Conservation (phyloP, 1,140 invertebrate genomes). For the Papilio polytes region DNA sequence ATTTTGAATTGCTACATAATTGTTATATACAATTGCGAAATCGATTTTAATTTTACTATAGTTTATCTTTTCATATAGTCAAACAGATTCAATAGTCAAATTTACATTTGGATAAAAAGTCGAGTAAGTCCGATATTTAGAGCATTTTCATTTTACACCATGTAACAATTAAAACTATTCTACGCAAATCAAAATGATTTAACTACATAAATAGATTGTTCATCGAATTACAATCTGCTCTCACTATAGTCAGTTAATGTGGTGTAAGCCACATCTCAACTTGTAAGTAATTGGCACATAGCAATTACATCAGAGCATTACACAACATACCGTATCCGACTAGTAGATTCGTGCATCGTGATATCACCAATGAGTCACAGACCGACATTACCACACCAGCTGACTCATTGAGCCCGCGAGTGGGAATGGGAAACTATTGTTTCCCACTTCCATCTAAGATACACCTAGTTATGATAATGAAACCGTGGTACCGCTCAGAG, state of each 20-base stretch:
- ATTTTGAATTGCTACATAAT: neutral
- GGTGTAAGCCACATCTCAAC: neutral
- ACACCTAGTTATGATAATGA: slow-evolving; percentile 61
- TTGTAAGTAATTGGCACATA: neutral
- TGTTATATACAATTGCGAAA: slow-evolving; percentile 1
- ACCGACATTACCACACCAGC: slow-evolving; percentile 64
- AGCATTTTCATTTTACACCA: no score
- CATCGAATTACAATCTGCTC: no score
- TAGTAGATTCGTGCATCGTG: slow-evolving; percentile 57
- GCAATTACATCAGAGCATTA: slow-evolving; percentile 37
- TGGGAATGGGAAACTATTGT: slow-evolving; percentile 78
- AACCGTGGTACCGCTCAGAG: slow-evolving; percentile 27
- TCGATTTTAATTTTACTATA: neutral
- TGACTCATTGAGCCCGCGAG: slow-evolving; percentile 63
- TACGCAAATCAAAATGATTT: no score
- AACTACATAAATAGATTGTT: no score
- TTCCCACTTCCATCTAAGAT: slow-evolving; percentile 67
- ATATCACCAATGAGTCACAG: slow-evolving; percentile 75
- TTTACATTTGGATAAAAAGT: no score
- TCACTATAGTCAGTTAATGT: neutral
- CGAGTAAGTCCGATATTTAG: no score
- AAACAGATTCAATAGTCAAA: no score
- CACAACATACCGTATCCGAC: slow-evolving; percentile 50
- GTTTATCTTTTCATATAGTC: neutral
- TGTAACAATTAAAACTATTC: no score